phyloP scores from a whole-genome alignment of 2,113 vertebrate genomes.

The Rattus norvegicus region GRCr8 NC_086026.1:13006501-13007000 shows the following conservation, averaged over 20 bases:
- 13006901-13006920: constrained; percentile 27
- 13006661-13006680: constrained; percentile 14
- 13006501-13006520: no score
- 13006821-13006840: neutral
- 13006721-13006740: neutral
- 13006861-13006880: constrained; percentile 25
- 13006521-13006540: no score
- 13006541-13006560: no score
- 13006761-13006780: neutral
- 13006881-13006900: constrained; percentile 32
- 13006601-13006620: no score
- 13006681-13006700: neutral
- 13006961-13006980: constrained; percentile 37
- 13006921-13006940: constrained; percentile 29
- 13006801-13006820: neutral
- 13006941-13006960: constrained; percentile 40
- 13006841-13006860: neutral
- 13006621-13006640: no score
- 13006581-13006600: no score
- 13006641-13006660: neutral
- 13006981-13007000: constrained; percentile 42
- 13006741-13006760: neutral
- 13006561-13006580: no score
- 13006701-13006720: neutral
- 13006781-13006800: constrained; percentile 2